Conservation (phyloP, 2,888 invertebrate genomes). For the Eledona agricola region DNA sequence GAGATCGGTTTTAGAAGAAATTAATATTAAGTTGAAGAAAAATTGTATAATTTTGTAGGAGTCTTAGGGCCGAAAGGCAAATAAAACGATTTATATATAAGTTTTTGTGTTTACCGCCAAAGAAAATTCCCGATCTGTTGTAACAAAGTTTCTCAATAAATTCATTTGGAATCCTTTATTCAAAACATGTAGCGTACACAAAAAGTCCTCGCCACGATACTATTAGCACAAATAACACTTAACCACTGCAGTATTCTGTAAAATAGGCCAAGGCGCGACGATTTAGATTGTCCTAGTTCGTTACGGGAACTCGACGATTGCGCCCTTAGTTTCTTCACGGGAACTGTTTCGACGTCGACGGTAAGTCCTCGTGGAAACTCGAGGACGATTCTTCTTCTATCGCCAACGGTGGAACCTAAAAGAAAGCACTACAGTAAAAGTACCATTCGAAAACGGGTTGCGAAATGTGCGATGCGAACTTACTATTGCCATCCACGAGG, state of each 20-base stretch:
- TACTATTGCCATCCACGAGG: constrained; percentile 43
- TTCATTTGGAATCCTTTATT: constrained; percentile 20
- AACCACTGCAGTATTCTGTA: constrained; percentile 23
- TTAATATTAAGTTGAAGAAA: too few relatives aligned
- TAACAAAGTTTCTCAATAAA: constrained; percentile 18
- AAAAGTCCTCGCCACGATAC: constrained; percentile 10
- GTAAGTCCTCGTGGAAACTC: constrained; percentile 61
- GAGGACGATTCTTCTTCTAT: constrained; percentile 60
- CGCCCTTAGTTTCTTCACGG: constrained; percentile 43
- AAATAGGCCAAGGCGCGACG: constrained; percentile 26
- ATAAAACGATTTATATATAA: too few relatives aligned
- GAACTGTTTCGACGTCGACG: constrained; percentile 62
- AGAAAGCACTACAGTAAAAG: constrained; percentile 30
- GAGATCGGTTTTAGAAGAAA: too few relatives aligned
- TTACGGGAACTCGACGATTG: constrained; percentile 3
- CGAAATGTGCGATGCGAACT: constrained; percentile 13
- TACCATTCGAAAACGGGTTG: neutral
- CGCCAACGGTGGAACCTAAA: constrained; percentile 61
- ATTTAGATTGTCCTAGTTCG: constrained; percentile 1
- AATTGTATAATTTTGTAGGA: too few relatives aligned
- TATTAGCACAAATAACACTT: constrained; percentile 35
- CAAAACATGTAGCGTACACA: too few relatives aligned
- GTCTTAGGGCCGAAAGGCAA: too few relatives aligned
- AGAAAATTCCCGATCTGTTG: constrained; percentile 4
- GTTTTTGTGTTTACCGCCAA: constrained; percentile 12